Evolutionary conservation across 2,113 vertebrate species (phyloP), one percentile per base, ranked within the genome.

Genomic region (Limanda limanda): DNA sequence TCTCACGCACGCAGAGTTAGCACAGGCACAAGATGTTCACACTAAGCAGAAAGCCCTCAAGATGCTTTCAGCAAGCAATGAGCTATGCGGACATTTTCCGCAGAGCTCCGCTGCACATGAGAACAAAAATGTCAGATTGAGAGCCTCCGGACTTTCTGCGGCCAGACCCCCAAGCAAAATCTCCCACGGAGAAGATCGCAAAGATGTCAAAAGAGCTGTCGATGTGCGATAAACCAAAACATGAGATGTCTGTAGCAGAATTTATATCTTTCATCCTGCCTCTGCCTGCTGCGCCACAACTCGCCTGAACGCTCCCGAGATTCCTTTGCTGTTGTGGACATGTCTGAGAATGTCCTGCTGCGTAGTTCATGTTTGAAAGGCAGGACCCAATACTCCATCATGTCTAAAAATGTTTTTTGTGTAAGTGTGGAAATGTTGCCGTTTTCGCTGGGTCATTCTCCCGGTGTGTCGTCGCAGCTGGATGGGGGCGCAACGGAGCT

Each of bases 391-490:
- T 51, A 1, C 3, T 51, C 18, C 47, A 51, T 17, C 47, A 7
- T 14, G n/a, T 59, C 58, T 56, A 21, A 42, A 37, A 18, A 51
- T 18, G 47, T 17, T 37, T 31, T 61, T 21, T 1, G 58, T 7
- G 8, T 13, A 42, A 11, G 40, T 25, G 7, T 35, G 21, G 20
- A 58, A 66, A 55, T n/a, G 48, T 63, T 55, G 20, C 52, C 5
- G 31, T 71, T 70, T 69, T 31, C 27, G 11, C 8, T 37, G 23
- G 4, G 60, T 90, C 60, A 84, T 25, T 91, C 70, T 74, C 40
- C 77, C 0, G 66, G 63, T 3, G 72, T 18, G 18, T 83, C 83
- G 10, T 90, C 82, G 63, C 83, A 68, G 62, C 40, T 31, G 18
- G 15, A 5, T 0, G 62, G 21, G 1, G 51, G 42, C 1, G 13